These are phyloP conservation scores for Rhadina sibilatrix DNA, from an alignment of 2,113 vertebrate genomes.

Conservation along the genomic window DNA sequence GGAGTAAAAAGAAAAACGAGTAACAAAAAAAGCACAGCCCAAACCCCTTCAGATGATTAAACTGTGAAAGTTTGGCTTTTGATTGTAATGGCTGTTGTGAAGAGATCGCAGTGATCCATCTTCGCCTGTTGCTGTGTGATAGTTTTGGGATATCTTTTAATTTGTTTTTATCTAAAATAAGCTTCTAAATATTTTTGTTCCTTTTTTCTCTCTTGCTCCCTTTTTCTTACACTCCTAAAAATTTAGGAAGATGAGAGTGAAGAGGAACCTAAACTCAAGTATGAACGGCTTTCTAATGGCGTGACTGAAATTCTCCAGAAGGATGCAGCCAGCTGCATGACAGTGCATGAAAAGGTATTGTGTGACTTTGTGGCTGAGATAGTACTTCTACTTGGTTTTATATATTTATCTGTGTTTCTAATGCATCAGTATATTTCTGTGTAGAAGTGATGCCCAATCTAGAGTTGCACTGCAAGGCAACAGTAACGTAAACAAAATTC, in stretches of 20 bases:
- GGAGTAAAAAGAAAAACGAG: not conserved
- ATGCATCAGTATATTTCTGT: not conserved
- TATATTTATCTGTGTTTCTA: not conserved
- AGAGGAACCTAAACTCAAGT: slow-evolving; percentile 97
- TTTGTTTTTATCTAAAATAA: not conserved
- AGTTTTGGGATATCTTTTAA: not conserved
- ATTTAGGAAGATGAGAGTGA: slow-evolving; percentile 94
- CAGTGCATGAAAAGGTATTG: slow-evolving; percentile 94
- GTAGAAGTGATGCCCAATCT: not conserved
- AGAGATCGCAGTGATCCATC: not conserved
- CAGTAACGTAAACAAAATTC: not conserved
- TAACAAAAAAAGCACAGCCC: not conserved
- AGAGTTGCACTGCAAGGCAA: not conserved
- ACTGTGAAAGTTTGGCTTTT: slow-evolving; percentile 10
- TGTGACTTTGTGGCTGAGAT: not conserved
- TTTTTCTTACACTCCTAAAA: not conserved
- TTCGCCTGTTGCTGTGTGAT: not conserved
- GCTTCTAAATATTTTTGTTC: not conserved
- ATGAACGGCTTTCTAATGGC: slow-evolving; percentile 93
- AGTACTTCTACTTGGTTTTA: not conserved
- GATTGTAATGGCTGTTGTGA: slow-evolving; percentile 28
- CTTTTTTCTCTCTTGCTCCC: not conserved
- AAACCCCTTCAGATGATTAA: not conserved
- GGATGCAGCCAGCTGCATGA: slow-evolving; percentile 98
- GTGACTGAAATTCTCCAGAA: slow-evolving; percentile 95